These are phyloP conservation scores for Sinocyclocheilus anshuiensis DNA, from an alignment of 2,113 vertebrate species.

Conservation along the genomic window DNA sequence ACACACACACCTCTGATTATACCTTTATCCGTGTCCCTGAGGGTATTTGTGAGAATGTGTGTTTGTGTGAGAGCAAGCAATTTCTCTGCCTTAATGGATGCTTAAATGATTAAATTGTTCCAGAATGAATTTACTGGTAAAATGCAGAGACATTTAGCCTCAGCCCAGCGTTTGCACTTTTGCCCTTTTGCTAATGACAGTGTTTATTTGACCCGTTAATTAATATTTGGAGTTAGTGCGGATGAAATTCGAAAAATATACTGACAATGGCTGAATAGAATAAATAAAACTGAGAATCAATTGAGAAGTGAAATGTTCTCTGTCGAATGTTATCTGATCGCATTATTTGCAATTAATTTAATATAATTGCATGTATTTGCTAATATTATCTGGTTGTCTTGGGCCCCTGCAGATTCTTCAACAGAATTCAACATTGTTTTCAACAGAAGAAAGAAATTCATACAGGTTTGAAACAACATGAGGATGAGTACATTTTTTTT, in stretches of 20 bases:
- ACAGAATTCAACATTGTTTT: too few relatives aligned
- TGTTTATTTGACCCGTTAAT: slow-evolving; percentile 11
- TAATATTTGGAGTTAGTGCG: neutral
- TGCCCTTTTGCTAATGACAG: slow-evolving; percentile 11
- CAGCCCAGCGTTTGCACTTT: neutral
- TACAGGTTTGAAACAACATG: too few relatives aligned
- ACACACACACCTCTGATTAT: neutral
- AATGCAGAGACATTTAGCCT: slow-evolving; percentile 6
- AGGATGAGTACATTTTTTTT: too few relatives aligned
- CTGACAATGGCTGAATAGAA: neutral
- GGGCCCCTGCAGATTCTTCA: too few relatives aligned
- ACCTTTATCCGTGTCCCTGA: neutral
- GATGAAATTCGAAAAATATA: neutral
- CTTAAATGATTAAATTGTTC: slow-evolving; percentile 18
- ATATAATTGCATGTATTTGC: too few relatives aligned
- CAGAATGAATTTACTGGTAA: slow-evolving; percentile 29
- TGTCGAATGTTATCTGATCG: too few relatives aligned
- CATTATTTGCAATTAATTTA: too few relatives aligned
- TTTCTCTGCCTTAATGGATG: neutral
- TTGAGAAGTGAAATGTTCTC: neutral
- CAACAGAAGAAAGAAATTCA: too few relatives aligned
- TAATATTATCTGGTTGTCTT: too few relatives aligned
- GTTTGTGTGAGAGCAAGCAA: neutral
- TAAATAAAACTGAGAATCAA: neutral
- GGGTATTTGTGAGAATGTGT: neutral